Percentiles rank a stretch among this genome's conserved stretches.
These are phyloP conservation scores for Aphidoletes aphidimyza DNA, from an alignment of 2,888 invertebrate species.

Conservation along the genomic window DNA sequence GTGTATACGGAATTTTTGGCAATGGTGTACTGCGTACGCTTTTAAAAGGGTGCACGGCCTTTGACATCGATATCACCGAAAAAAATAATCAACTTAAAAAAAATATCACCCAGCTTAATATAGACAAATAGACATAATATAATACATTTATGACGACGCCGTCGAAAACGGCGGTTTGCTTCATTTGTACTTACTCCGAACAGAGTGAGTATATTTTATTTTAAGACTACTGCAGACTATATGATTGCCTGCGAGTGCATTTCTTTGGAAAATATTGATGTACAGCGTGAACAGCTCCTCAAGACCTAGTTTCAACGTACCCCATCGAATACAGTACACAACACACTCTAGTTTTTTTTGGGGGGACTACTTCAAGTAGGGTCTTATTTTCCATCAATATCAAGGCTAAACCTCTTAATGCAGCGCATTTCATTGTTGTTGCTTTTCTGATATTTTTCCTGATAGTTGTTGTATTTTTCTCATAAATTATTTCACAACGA, in stretches of 20 bases:
- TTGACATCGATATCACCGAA: constrained; percentile 2
- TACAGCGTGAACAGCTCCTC: neutral
- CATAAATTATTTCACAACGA: neutral
- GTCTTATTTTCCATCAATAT: neutral
- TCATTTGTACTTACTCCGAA: neutral
- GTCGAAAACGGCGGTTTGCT: neutral
- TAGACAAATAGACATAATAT: constrained; percentile 47
- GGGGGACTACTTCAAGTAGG: neutral
- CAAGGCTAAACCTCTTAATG: constrained; percentile 24
- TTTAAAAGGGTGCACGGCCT: constrained; percentile 27
- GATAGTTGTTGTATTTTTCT: constrained; percentile 4
- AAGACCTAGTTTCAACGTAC: neutral
- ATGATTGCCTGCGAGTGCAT: neutral
- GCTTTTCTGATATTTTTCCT: neutral
- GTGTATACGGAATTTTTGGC: neutral
- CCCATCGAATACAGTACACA: neutral
- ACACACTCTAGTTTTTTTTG: neutral
- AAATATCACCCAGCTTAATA: constrained; percentile 26
- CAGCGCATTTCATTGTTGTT: neutral
- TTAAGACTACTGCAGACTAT: neutral
- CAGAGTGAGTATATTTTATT: neutral
- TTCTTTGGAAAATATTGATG: constrained; percentile 43
- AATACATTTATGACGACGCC: constrained; percentile 41
- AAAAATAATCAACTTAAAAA: constrained; percentile 28
- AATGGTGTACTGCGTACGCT: neutral